Base-by-base conservation (phyloP, 2,888 invertebrate genomes). In the Rhimphoctona megacephalus region DNA sequence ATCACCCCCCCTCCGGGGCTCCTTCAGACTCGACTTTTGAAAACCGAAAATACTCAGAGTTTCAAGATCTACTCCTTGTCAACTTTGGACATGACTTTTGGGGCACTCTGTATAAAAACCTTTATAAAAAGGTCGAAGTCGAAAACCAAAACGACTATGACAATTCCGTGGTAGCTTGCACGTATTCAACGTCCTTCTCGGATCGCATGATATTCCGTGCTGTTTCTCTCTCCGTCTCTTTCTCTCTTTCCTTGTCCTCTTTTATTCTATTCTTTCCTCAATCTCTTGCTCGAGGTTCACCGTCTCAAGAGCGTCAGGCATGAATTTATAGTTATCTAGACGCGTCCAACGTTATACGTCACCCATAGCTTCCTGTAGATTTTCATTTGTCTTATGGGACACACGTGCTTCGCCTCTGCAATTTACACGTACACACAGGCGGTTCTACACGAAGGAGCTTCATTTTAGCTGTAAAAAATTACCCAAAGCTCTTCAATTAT, bases 241-340 rank as follows among this genome's bases (percentile, higher is more conserved):
- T 69, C 84, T 85, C 83, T 89, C 66, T 76, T 82, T 85, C 85
- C 73, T 69, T 49, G 46, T 72, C 57, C 49, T 49, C 14, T 81
- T 67, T 72, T 81, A 69, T 73, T 80, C 64, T 70, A 82, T 78
- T 64, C 83, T 54, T 84, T 76, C 52, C 81, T 73, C 73, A 84
- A 82, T 78, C 64, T 52, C 77, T 77, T 36, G 46, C 46, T 82
- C 25, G 70, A 30, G 66, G 14, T 52, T 30, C 70, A 46, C 61
- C 49, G 70, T 25, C 67, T 69, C 69, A 19, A 54, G 72, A 64
- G 39, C 64, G 46, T 22, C 52, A 43, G 33, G 81, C 86, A 73
- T 74, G 73, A 81, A 86, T 86, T 86, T 86, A 86, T 86, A 52
- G 83, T 81, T 81, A 84, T 81, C 83, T 70, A 79, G 85, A 82